These are phyloP conservation scores for Phylloscopus whistleri DNA, from an alignment of 2,113 vertebrate genomes.

Conservation along the genomic window DNA sequence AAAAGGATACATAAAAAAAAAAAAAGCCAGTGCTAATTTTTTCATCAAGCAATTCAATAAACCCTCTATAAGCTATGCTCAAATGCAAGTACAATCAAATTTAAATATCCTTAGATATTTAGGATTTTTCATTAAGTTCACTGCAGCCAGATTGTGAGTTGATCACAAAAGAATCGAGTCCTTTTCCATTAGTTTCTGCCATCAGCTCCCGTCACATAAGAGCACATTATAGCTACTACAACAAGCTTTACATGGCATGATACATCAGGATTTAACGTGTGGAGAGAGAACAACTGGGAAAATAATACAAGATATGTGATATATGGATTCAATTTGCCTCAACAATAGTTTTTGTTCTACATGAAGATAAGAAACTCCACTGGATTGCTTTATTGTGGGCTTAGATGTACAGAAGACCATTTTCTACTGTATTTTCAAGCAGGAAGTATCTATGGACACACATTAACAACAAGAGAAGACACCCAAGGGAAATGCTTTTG, in stretches of 20 bases:
- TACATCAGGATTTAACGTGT: accelerated
- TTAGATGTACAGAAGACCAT: neutral
- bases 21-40: neutral
- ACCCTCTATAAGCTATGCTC: neutral
- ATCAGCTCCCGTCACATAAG: neutral
- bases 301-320: neutral
- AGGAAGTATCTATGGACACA: neutral
- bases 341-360: neutral
- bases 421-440: neutral
- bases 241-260: neutral
- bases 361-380: neutral
- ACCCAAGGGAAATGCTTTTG: neutral
- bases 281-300: neutral
- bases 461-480: neutral
- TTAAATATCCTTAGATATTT: neutral
- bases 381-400: neutral
- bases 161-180: accelerated
- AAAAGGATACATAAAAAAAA: neutral
- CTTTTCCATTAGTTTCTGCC: neutral
- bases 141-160: neutral
- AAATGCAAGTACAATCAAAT: neutral
- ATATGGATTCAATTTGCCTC: neutral
- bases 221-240: neutral
- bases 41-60: neutral
- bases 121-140: neutral